Conservation (phyloP, 2,113 vertebrate genomes). For the Raja brachyura region DNA sequence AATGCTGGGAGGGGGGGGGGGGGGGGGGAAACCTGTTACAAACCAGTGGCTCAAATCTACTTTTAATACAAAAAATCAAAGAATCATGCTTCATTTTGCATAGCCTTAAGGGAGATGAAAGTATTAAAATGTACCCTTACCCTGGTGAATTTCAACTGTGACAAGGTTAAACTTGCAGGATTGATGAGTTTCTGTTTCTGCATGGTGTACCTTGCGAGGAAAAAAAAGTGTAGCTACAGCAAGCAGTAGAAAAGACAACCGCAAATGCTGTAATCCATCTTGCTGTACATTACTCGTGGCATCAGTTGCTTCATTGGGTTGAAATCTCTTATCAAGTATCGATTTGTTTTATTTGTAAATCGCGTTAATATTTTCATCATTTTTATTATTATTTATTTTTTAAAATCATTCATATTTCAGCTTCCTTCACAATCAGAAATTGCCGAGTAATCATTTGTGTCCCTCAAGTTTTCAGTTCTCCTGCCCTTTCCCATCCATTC, state of each 20-base stretch:
- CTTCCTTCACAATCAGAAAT: not conserved
- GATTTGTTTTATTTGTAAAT: not conserved
- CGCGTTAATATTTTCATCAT: not conserved
- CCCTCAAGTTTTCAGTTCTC: conserved; percentile 10
- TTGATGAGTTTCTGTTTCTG: conserved; percentile 54
- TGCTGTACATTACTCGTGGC: not conserved
- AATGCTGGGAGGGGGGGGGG: not conserved
- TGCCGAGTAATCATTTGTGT: not conserved
- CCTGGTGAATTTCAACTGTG: conserved; percentile 51
- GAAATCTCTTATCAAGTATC: not conserved
- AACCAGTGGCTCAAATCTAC: conserved; percentile 43
- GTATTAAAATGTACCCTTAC: conserved; percentile 50
- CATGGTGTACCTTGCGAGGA: conserved; percentile 44
- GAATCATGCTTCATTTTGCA: conserved; percentile 52
- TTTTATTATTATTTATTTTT: not conserved
- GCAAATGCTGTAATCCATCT: not conserved
- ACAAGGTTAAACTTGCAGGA: conserved; percentile 62
- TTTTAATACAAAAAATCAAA: conserved; percentile 44
- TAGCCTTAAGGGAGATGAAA: conserved; percentile 54
- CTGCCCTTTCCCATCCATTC: not conserved
- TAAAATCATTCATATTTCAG: not conserved
- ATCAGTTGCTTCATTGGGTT: not conserved
- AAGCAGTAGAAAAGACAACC: not conserved
- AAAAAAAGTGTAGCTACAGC: not conserved
- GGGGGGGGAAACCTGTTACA: conserved; percentile 36